Conservation (phyloP, 2,113 vertebrate genomes). For the Ahaetulla prasina region DNA sequence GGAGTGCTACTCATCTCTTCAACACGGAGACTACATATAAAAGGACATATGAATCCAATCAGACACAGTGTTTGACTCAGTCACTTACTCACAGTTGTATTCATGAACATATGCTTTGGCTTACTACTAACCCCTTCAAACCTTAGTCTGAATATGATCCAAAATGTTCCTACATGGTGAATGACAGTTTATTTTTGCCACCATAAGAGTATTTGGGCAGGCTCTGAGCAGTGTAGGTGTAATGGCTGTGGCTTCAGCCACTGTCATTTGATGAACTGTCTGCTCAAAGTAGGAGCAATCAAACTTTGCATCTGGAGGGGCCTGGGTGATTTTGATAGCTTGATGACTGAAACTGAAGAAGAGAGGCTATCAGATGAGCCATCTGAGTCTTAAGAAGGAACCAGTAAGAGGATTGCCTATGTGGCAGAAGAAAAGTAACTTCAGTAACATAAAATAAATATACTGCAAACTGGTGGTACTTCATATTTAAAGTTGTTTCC, state of each 20-base stretch:
- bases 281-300: not conserved
- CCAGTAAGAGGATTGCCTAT: not conserved
- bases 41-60: not conserved
- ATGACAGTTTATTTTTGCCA: not conserved
- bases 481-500: not conserved
- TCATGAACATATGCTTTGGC: not conserved
- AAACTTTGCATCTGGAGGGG: not conserved
- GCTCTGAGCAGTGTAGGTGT: not conserved
- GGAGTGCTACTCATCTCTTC: not conserved
- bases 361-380: not conserved
- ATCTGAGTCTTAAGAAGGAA: not conserved
- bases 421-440: not conserved
- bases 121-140: not conserved
- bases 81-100: not conserved
- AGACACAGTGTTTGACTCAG: not conserved
- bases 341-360: not conserved
- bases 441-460: not conserved
- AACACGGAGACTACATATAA: not conserved
- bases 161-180: not conserved
- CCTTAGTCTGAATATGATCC: not conserved
- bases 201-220: not conserved
- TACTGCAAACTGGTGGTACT: not conserved
- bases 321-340: not conserved
- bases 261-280: not conserved
- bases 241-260: not conserved